Conservation (phyloP, 2,888 invertebrate genomes). For the Atethmia centrago region DNA sequence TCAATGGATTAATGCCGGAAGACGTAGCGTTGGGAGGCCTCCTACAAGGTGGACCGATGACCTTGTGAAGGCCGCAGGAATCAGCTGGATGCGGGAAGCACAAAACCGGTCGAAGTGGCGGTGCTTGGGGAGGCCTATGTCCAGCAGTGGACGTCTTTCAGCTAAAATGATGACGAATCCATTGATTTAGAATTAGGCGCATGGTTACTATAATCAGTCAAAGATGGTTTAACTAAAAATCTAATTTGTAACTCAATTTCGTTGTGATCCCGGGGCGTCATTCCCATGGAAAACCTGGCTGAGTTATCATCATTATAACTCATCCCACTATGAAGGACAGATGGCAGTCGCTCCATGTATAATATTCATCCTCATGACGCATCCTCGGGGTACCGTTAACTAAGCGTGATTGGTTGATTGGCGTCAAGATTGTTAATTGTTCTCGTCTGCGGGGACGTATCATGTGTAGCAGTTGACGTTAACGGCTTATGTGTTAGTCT, state of each 20-base stretch:
- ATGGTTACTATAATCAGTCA: no score
- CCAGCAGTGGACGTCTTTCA: no score
- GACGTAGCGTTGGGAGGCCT: no score
- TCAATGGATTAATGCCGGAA: no score
- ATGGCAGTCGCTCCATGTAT: not conserved
- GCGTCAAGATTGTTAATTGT: constrained; percentile 34
- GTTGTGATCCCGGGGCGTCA: not conserved
- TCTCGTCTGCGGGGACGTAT: constrained; percentile 6
- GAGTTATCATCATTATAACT: not conserved
- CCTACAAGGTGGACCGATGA: no score
- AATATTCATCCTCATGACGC: not conserved
- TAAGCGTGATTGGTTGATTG: constrained; percentile 20
- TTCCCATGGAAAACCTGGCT: not conserved
- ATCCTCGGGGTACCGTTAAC: not conserved
- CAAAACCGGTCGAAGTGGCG: no score
- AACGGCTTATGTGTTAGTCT: not conserved
- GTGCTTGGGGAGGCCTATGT: no score
- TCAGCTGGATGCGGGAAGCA: no score
- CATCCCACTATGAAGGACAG: not conserved
- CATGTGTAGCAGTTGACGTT: not conserved
- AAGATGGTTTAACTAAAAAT: not conserved
- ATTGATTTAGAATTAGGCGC: no score
- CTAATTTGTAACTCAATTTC: not conserved
- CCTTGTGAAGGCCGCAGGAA: no score
- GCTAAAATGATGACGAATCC: no score